A percentile compares a stretch with the other conserved stretches of the same genome.
These are phyloP conservation scores for Aphrophora alni DNA, from an alignment of 2,888 invertebrate species.

Conservation along the genomic window DNA sequence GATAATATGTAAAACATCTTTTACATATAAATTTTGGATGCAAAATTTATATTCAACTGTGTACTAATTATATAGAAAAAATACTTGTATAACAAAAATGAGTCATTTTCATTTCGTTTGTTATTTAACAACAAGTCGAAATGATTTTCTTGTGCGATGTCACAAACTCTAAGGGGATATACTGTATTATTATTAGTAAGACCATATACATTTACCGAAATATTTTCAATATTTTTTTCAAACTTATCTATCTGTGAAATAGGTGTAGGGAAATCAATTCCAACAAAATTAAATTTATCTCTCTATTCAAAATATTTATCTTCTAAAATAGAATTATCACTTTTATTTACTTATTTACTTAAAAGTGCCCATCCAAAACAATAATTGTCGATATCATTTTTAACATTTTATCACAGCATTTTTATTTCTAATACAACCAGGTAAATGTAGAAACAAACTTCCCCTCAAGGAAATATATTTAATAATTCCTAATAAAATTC, in stretches of 20 bases:
- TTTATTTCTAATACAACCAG: background rate
- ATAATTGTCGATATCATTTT: slow-evolving; percentile 12
- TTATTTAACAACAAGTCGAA: slow-evolving; percentile 14
- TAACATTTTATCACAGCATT: slow-evolving; percentile 4
- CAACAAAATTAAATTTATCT: no score
- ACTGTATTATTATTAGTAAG: slow-evolving; percentile 9
- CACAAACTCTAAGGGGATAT: no score
- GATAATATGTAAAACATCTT: no score
- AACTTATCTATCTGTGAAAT: no score
- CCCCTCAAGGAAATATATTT: background rate
- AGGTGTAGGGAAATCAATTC: no score
- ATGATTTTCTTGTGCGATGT: background rate
- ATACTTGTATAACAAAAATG: slow-evolving; percentile 14
- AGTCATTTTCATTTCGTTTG: background rate
- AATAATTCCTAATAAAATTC: background rate
- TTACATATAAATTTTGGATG: no score
- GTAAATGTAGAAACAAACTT: background rate
- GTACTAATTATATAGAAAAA: no score
- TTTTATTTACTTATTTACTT: no score
- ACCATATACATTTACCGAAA: no score
- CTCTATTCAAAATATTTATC: background rate
- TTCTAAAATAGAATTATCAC: background rate
- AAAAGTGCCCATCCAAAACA: background rate
- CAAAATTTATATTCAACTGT: slow-evolving; percentile 2
- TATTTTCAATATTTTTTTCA: no score